Conservation (phyloP, 2,888 invertebrate species). For the Tridacna gigas region DNA sequence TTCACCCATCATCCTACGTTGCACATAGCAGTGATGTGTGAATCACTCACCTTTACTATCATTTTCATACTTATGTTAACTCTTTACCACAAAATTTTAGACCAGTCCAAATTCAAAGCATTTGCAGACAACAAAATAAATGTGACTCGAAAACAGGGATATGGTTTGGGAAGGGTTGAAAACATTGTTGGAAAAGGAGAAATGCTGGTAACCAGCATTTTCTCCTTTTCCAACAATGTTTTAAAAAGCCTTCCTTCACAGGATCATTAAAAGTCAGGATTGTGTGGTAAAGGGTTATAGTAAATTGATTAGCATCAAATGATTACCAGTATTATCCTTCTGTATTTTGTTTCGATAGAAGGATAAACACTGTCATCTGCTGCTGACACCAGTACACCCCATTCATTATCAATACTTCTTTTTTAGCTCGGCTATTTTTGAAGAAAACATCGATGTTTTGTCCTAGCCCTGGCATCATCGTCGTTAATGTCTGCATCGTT, state of each 20-base stretch:
- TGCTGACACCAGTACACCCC: neutral
- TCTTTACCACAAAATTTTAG: no score
- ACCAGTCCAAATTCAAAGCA: no score
- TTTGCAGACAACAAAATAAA: no score
- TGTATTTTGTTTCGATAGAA: neutral
- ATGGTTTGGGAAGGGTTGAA: no score
- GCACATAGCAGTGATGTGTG: conserved; percentile 61
- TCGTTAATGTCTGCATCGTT: no score
- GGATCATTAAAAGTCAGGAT: neutral
- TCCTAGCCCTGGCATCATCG: no score
- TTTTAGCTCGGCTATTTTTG: no score
- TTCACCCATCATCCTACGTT: conserved; percentile 36
- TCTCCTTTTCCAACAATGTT: neutral
- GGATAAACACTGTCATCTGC: neutral
- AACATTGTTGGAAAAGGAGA: neutral
- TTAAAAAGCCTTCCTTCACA: neutral
- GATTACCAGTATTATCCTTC: neutral
- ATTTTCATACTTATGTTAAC: no score
- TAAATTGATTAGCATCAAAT: neutral
- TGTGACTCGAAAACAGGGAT: no score
- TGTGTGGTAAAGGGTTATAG: no score
- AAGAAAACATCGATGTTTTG: no score
- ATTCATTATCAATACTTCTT: no score
- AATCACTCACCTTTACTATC: neutral
- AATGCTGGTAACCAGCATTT: neutral